Evolutionary conservation across 2,888 invertebrate genomes (phyloP), one percentile per base, ranked within the genome.

Genomic region (Tetropium fuscum): DNA sequence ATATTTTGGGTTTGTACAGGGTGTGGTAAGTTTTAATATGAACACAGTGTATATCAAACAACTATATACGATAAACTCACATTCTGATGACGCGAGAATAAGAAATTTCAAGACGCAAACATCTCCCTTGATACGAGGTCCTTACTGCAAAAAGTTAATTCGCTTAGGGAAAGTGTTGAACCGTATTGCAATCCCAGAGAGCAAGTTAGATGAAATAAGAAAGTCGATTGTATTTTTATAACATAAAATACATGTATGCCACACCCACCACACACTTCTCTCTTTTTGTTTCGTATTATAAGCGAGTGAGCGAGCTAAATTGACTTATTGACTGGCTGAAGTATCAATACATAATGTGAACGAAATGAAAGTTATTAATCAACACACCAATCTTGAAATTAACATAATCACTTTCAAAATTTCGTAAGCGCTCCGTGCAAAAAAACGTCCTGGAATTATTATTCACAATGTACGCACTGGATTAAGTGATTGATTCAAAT

Each of bases 341-440:
- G 34, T 56, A 49, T 43, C 49, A 30, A 49, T 47, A 57, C 55
- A 47, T 30, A 48, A 48, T 20, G 27, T 40, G 43, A 32, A 34
- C 49, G 44, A 72, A 71, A 71, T 68, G 72, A 72, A 72, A 72
- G 72, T 64, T 71, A 71, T 71, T 71, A 72, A 71, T 72, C 69
- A 68, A 63, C 58, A 64, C 61, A 62, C 59, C 54, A 60, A 68
- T 69, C 67, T 60, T 51, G 48, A 65, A 71, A 71, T 69, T 71
- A 70, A 64, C 68, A 71, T 69, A 69, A 68, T 63, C 64, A 68
- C 73, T 71, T 71, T 71, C 73, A 68, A 70, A 69, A 71, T 73
- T 71, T 73, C 71, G 71, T 64, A 71, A 73, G 63, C 18, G 22
- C 45, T 27, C 25, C 56, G 20, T 43, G 53, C 56, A 56, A 48